Percentiles rank a stretch among this genome's conserved stretches.
phyloP scores from a whole-genome alignment of 2,797 vertebrate genomes.

The Aplochiton taeniatus region DNA sequence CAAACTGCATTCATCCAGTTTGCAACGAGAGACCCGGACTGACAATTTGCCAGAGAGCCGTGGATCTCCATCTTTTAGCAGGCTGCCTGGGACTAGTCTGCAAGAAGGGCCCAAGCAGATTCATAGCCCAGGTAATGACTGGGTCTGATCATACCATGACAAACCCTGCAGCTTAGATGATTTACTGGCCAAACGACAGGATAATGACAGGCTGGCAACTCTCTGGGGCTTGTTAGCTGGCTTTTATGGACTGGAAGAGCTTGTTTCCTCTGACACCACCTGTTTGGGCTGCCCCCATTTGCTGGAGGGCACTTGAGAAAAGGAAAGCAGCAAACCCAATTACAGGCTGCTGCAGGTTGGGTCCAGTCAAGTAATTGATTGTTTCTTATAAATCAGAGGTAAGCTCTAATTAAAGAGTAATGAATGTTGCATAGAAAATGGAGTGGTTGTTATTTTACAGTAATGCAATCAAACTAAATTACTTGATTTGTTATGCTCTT shows the following conservation, averaged over 20 bases:
- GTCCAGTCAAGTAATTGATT: constrained; percentile 57
- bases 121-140: constrained; percentile 46
- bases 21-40: neutral
- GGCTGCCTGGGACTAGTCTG: constrained; percentile 27
- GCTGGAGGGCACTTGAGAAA: constrained; percentile 55
- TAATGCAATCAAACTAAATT: constrained; percentile 17
- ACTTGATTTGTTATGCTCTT: too few species aligned
- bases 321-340: constrained; percentile 47
- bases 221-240: constrained; percentile 58
- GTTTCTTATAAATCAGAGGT: constrained; percentile 63
- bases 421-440: constrained; percentile 52
- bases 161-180: constrained; percentile 54
- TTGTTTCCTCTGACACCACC: constrained; percentile 70
- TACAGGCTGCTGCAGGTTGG: constrained; percentile 54
- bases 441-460: constrained; percentile 29
- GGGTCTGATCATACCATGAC: constrained; percentile 59
- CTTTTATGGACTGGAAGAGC: constrained; percentile 74
- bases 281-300: constrained; percentile 65
- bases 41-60: too few species aligned
- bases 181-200: constrained; percentile 69
- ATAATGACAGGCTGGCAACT: constrained; percentile 70
- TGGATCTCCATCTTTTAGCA: neutral
- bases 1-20: neutral
- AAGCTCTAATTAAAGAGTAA: constrained; percentile 65
- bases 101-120: constrained; percentile 46